Conservation (phyloP, 2,113 vertebrate genomes). For the Clarias batrachus region DNA sequence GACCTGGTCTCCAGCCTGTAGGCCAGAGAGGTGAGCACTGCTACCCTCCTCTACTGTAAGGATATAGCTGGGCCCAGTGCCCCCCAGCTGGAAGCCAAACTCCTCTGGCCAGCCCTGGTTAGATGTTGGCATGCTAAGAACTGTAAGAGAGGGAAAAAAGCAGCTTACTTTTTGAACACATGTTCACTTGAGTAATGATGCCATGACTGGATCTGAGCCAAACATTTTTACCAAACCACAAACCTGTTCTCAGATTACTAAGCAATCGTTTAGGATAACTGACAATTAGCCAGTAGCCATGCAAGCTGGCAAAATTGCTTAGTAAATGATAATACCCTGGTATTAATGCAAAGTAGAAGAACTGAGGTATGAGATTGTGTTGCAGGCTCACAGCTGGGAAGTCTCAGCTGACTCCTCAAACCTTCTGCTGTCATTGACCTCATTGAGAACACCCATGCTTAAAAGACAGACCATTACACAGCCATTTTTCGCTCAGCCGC, state of each 20-base stretch:
- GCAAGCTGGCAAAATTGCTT: neutral
- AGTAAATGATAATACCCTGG: slow-evolving; percentile 10
- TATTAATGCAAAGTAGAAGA: neutral
- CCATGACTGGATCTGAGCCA: neutral
- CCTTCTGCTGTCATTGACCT: slow-evolving; percentile 57
- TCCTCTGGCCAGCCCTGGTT: slow-evolving; percentile 94
- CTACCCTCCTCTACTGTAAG: slow-evolving; percentile 91
- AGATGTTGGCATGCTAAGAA: slow-evolving; percentile 82
- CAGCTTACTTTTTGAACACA: neutral
- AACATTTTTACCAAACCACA: slow-evolving; percentile 8
- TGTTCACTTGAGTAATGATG: neutral
- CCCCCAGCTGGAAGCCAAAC: slow-evolving; percentile 89
- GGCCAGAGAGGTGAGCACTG: slow-evolving; percentile 84
- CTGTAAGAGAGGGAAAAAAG: slow-evolving; percentile 62
- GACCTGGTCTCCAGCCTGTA: slow-evolving; percentile 89
- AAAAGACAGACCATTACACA: slow-evolving; percentile 9
- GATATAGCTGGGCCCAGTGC: slow-evolving; percentile 88
- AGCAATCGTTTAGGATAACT: neutral
- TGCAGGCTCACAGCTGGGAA: slow-evolving; percentile 32
- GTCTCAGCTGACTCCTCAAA: slow-evolving; percentile 50
- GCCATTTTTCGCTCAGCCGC: neutral
- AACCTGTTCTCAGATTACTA: neutral
- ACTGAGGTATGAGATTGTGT: neutral
- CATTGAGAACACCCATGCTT: slow-evolving; percentile 45
- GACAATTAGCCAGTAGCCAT: slow-evolving; percentile 1